These are phyloP conservation scores for Theristus sp. DNA, from an alignment of 2,888 invertebrate species.

Conservation along the genomic window DNA sequence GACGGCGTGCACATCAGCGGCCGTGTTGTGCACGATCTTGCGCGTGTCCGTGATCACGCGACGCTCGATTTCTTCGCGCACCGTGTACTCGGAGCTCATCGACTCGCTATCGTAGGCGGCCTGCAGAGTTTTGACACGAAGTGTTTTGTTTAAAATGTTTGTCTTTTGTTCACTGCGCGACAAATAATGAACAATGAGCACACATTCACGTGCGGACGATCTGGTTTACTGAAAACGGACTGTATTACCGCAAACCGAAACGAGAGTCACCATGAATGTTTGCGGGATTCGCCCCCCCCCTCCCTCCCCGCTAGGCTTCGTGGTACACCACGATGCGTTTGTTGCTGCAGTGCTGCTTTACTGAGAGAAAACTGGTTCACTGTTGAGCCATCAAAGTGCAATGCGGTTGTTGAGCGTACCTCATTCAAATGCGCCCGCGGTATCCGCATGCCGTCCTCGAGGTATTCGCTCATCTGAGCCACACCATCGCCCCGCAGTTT, in stretches of 20 bases:
- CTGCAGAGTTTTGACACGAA: not conserved
- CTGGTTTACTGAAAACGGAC: no score
- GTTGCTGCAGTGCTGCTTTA: no score
- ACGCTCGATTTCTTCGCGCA: conserved; percentile 14
- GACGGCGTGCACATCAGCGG: conserved; percentile 20
- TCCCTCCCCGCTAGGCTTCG: no score
- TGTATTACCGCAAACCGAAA: no score
- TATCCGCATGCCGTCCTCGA: conserved; percentile 10
- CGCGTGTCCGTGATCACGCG: conserved; percentile 26
- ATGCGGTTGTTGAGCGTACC: not conserved
- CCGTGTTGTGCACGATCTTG: conserved; percentile 18
- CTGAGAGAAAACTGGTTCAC: no score
- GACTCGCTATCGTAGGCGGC: conserved; percentile 16
- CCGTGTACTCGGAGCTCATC: conserved; percentile 23
- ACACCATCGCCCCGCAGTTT: conserved; percentile 13
- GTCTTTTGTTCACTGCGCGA: no score
- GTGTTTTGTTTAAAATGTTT: not conserved
- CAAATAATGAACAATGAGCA: no score
- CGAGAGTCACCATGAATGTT: no score
- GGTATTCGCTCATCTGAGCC: not conserved
- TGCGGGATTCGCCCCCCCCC: no score
- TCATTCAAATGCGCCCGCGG: conserved; percentile 15
- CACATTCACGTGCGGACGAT: no score
- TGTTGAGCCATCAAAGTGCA: no score
- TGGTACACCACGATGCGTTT: no score